A percentile compares a stretch with the other conserved stretches of the same genome.
Evolutionary conservation across 2,113 vertebrate species (phyloP).

Genomic region (Nyctibius bracteatus): DNA sequence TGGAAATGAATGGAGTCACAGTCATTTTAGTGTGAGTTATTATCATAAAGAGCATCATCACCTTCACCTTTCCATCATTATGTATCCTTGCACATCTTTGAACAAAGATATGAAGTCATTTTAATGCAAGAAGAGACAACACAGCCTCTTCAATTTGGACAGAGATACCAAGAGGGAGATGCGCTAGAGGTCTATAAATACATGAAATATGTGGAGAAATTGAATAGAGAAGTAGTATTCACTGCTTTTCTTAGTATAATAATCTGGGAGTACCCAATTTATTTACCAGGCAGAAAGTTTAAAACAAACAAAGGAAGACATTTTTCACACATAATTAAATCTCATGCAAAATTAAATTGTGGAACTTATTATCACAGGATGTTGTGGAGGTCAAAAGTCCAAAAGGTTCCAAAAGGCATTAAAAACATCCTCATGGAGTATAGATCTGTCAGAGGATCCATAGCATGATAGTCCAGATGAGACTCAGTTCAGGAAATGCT

Average conservation of each 20-base stretch:
- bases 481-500: not conserved
- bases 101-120: not conserved
- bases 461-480: not conserved
- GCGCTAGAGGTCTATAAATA: not conserved
- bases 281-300: slow-evolving; percentile 11
- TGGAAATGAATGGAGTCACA: not conserved
- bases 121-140: not conserved
- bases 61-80: not conserved
- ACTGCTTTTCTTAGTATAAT: not conserved
- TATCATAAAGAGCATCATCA: not conserved
- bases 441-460: not conserved
- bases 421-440: not conserved
- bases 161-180: not conserved
- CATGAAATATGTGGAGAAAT: not conserved
- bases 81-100: not conserved
- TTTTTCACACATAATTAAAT: slow-evolving; percentile 44
- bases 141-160: not conserved
- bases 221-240: not conserved
- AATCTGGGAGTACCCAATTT: not conserved
- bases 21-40: not conserved
- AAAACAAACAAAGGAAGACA: slow-evolving; percentile 16
- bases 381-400: slow-evolving; percentile 15
- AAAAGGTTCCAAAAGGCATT: not conserved
- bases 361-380: not conserved
- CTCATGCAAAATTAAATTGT: slow-evolving; percentile 3